phyloP scores from a whole-genome alignment of 1,140 invertebrate species.

The Idris sp. region DNA sequence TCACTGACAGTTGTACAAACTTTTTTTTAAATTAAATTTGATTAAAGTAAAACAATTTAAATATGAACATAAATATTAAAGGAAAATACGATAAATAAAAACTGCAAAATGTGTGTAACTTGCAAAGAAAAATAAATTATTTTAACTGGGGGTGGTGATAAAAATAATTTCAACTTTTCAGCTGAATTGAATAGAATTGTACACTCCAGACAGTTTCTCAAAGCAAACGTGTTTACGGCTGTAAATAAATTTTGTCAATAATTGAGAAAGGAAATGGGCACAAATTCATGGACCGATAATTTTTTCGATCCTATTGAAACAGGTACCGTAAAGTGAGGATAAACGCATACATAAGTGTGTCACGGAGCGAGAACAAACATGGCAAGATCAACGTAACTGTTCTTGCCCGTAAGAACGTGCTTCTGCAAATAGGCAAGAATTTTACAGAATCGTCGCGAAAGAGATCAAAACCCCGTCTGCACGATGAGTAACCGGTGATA shows the following conservation, averaged over 20 bases:
- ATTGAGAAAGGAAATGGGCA: conserved; percentile 17
- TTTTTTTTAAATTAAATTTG: too few relatives aligned
- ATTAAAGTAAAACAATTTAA: too few relatives aligned
- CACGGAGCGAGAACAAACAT: conserved; percentile 65
- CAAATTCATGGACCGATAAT: conserved; percentile 51
- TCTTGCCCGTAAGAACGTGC: conserved; percentile 59
- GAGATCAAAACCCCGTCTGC: conserved; percentile 39
- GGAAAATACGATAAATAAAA: too few relatives aligned
- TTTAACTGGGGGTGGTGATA: too few relatives aligned
- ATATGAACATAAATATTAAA: too few relatives aligned
- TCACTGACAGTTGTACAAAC: too few relatives aligned
- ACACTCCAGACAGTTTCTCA: too few relatives aligned
- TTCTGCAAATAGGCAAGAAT: conserved; percentile 62
- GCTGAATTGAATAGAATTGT: not conserved
- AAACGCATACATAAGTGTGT: conserved; percentile 64
- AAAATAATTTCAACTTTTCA: too few relatives aligned
- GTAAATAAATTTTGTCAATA: conserved; percentile 10
- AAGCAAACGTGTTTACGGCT: not conserved
- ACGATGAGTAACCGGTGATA: conserved; percentile 24
- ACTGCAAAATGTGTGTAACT: too few relatives aligned
- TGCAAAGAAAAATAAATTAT: too few relatives aligned
- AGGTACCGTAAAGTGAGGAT: conserved; percentile 65
- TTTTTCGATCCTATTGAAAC: conserved; percentile 62
- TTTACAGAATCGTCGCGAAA: conserved; percentile 53
- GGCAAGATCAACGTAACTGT: conserved; percentile 67